phyloP scores from a whole-genome alignment of 23 tunicate genomes.

The Clavelina lepadiformis region DNA sequence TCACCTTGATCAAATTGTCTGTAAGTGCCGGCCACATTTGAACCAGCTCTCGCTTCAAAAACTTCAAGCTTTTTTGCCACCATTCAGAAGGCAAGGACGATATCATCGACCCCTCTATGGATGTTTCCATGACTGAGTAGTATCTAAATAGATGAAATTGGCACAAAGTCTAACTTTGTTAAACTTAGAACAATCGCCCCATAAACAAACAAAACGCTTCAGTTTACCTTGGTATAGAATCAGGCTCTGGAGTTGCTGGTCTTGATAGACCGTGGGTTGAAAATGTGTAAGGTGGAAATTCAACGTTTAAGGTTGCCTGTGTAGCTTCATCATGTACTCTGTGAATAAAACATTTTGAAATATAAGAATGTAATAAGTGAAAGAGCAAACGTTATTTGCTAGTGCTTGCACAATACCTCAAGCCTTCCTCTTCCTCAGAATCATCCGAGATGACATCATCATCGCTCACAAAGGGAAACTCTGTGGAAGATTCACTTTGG shows the following conservation, averaged over 20 bases:
- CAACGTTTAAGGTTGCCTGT: constrained; percentile 47
- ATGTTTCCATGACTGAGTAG: constrained; percentile 36
- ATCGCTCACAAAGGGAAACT: neutral
- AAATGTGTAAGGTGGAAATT: constrained; percentile 66
- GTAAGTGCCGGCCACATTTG: constrained; percentile 14
- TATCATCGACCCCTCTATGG: constrained; percentile 71
- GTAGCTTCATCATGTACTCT: constrained; percentile 81
- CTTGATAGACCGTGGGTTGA: constrained; percentile 82
- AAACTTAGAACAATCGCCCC: neutral
- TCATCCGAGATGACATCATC: constrained; percentile 12
- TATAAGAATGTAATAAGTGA: too few species aligned
- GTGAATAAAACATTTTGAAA: neutral
- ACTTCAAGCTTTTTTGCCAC: constrained; percentile 28
- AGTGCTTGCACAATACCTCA: neutral
- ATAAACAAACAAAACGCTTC: neutral
- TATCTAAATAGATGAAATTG: constrained; percentile 44
- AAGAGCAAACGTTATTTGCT: neutral
- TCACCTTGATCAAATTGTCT: constrained; percentile 35
- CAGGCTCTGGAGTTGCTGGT: constrained; percentile 55
- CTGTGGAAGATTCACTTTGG: too few species aligned
- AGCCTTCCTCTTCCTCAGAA: constrained; percentile 6
- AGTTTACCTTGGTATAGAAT: constrained; percentile 28
- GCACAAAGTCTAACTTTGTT: neutral
- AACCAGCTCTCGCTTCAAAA: constrained; percentile 10
- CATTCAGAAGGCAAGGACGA: constrained; percentile 42